A percentile compares a stretch with the other conserved stretches of the same genome.
These are phyloP conservation scores for Sebastes nivosus DNA, from an alignment of 2,797 vertebrate species.

Conservation along the genomic window DNA sequence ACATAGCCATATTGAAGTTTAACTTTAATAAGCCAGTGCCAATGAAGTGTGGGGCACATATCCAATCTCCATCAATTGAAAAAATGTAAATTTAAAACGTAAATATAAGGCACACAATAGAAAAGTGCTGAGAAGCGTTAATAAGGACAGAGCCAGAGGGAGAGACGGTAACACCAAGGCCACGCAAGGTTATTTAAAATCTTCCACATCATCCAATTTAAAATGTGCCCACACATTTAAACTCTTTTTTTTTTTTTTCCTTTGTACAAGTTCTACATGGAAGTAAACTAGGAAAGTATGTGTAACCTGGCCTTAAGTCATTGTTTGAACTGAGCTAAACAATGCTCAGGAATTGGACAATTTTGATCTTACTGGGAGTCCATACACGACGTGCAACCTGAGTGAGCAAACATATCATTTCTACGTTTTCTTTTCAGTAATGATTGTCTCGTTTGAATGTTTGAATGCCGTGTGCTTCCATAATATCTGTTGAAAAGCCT, in stretches of 20 bases:
- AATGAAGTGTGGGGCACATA: not conserved
- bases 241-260: not conserved
- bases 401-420: not conserved
- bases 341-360: too few species aligned
- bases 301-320: not conserved
- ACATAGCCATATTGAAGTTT: conserved; percentile 8
- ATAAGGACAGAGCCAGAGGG: conserved; percentile 9
- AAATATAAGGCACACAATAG: conserved; percentile 32
- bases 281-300: conserved; percentile 2
- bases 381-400: not conserved
- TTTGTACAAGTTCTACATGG: not conserved
- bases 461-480: not conserved
- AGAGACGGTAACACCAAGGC: conserved; percentile 29
- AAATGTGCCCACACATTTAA: conserved; percentile 22
- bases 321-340: too few species aligned
- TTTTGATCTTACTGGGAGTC: not conserved
- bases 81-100: conserved; percentile 8
- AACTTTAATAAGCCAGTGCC: conserved; percentile 16
- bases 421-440: not conserved
- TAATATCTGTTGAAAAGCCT: not conserved
- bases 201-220: conserved; percentile 44
- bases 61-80: conserved; percentile 1
- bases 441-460: not conserved
- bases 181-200: conserved; percentile 40
- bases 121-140: conserved; percentile 24